phyloP scores from a whole-genome alignment of 2,888 invertebrate species.

The Villa cingulata region DNA sequence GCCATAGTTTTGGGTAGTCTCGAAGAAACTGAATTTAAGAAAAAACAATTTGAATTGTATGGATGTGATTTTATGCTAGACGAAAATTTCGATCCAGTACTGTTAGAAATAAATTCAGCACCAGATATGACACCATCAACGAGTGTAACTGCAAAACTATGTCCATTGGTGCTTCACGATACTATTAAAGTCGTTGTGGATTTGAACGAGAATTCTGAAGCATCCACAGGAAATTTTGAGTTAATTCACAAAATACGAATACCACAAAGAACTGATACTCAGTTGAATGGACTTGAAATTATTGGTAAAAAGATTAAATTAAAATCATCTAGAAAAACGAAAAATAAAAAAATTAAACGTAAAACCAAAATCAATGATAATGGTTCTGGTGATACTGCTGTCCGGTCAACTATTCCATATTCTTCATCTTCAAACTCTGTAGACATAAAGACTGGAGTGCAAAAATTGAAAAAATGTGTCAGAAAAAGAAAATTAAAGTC shows the following conservation, averaged over 20 bases:
- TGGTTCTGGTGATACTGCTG: too few relatives aligned
- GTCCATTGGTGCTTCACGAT: conserved; percentile 68
- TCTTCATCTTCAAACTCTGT: too few relatives aligned
- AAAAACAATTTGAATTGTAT: conserved; percentile 75
- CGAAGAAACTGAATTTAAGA: conserved; percentile 50
- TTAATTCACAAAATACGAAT: conserved; percentile 31
- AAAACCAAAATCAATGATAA: too few relatives aligned
- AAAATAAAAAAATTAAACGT: too few relatives aligned
- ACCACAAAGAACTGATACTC: too few relatives aligned
- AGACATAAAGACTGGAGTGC: too few relatives aligned
- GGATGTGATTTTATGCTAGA: conserved; percentile 88
- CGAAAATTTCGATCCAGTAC: conserved; percentile 71
- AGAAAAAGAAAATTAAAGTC: too few relatives aligned
- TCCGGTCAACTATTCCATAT: too few relatives aligned
- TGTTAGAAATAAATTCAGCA: conserved; percentile 85
- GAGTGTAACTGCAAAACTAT: conserved; percentile 67
- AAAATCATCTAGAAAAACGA: too few relatives aligned
- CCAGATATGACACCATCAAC: conserved; percentile 75
- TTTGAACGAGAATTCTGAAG: conserved; percentile 26
- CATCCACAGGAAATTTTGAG: conserved; percentile 47
- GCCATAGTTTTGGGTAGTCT: conserved; percentile 68
- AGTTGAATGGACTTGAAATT: too few relatives aligned
- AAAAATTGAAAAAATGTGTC: too few relatives aligned
- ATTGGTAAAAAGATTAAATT: too few relatives aligned
- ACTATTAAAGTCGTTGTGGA: conserved; percentile 65